Evolutionary conservation across 2,888 invertebrate species (phyloP), one percentile per base, ranked within the genome.

Genomic region (Acleris laterana): DNA sequence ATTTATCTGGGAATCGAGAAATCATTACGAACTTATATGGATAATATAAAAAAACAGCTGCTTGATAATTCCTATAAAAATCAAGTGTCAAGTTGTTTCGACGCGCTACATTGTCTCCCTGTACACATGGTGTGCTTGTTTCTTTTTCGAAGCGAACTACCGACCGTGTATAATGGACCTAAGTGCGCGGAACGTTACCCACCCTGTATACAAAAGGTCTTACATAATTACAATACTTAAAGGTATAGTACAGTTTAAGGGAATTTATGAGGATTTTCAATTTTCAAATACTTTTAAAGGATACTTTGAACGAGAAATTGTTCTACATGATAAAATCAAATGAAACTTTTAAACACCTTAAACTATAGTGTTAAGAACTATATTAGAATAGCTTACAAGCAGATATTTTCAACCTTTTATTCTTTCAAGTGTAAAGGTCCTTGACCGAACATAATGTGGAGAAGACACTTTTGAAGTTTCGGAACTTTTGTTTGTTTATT

Each of bases 401-500:
- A 44, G 20, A 28, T 19, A 38, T 53, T 22, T 17, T 16, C 13
- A 50, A 63, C 50, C 42, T 56, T 49, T 62, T 63, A 63, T 51
- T 57, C 32, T 13, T 25, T 44, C 17, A 57, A 50, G 32, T 57
- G 57, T 57, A 46, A 57, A 63, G 51, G 42, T 11, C 20, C 25
- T 56, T 17, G 25, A 11, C 50, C 28, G 71, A 56, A 63, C 65
- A 68, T 59, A 51, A 52, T 44, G 52, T 52, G 52, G 59, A 70
- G 68, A 64, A 68, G 63, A 70, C 48, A 48, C 64, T 46, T 66
- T 64, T 63, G 63, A 68, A 44, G 68, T 38, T 13, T 38, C 9
- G 58, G 16, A 20, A n/a, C 52, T 61, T 71, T 70, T 69, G 57
- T 66, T 38, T 62, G 68, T 68, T 68, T 51, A 67, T 57, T 69